Evolutionary conservation across 2,113 vertebrate species (phyloP).

Genomic region (Pristiophorus japonicus): DNA sequence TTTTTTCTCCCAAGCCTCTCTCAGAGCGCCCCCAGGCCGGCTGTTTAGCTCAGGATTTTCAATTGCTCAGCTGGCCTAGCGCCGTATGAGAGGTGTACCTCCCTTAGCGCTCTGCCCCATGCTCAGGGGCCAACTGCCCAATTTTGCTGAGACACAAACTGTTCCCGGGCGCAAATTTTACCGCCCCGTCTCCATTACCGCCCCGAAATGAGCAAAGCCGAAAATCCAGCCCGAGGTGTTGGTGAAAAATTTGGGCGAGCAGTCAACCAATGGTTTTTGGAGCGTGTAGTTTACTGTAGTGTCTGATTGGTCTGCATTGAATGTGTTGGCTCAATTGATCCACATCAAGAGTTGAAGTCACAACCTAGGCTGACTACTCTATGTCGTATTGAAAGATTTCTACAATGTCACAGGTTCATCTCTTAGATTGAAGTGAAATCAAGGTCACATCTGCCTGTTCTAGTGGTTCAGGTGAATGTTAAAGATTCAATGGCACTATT

Average conservation of each 20-base stretch:
- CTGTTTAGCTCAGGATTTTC: too few relatives aligned
- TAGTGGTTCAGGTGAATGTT: background rate
- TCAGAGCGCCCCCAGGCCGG: too few relatives aligned
- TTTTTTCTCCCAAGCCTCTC: too few relatives aligned
- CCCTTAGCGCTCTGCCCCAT: too few relatives aligned
- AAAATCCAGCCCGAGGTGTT: too few relatives aligned
- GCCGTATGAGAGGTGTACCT: too few relatives aligned
- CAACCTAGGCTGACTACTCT: background rate
- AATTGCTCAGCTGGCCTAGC: too few relatives aligned
- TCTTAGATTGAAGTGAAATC: background rate
- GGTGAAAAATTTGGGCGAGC: background rate
- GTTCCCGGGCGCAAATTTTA: too few relatives aligned
- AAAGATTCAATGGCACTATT: background rate
- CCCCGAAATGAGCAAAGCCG: too few relatives aligned
- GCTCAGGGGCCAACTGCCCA: too few relatives aligned
- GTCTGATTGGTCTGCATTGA: background rate
- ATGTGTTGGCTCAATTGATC: background rate
- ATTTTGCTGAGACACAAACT: too few relatives aligned
- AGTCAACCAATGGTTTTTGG: background rate
- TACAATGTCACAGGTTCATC: background rate
- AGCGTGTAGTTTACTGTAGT: background rate
- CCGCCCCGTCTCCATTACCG: too few relatives aligned
- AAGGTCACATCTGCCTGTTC: background rate
- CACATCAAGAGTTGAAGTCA: background rate
- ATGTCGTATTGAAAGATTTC: background rate